Evolutionary conservation across 2,113 vertebrate species (phyloP).

Genomic region (Syngnathoides biaculeatus): DNA sequence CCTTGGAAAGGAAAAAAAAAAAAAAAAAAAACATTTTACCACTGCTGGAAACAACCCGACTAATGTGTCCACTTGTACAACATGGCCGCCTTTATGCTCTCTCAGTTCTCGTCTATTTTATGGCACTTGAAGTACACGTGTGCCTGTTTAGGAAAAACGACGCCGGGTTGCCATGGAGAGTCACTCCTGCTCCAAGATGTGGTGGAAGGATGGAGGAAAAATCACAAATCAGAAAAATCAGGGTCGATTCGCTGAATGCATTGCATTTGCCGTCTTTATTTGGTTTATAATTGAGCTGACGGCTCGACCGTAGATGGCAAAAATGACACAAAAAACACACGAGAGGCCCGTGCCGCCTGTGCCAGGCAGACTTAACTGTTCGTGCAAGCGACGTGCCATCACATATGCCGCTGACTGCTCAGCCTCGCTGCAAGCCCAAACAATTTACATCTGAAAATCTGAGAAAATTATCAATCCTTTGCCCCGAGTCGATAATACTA

Average conservation of each 20-base stretch:
- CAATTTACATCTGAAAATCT: background rate
- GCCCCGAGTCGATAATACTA: background rate
- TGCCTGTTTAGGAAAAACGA: constrained; percentile 65
- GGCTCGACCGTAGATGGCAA: background rate
- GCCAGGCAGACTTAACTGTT: background rate
- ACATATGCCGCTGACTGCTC: background rate
- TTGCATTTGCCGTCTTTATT: constrained; percentile 12
- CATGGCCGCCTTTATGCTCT: constrained; percentile 38
- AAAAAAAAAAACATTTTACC: constrained; percentile 22
- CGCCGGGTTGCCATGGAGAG: constrained; percentile 58
- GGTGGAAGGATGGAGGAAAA: constrained; percentile 43
- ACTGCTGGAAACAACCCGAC: constrained; percentile 49
- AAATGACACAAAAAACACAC: background rate
- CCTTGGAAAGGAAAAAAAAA: constrained; percentile 7
- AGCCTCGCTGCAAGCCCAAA: background rate
- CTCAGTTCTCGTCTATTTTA: constrained; percentile 43
- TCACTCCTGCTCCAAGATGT: constrained; percentile 41
- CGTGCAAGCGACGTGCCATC: background rate
- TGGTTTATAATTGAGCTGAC: constrained; percentile 8
- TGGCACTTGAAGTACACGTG: constrained; percentile 35
- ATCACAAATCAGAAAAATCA: constrained; percentile 40
- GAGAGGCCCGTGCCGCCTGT: background rate
- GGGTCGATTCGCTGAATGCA: constrained; percentile 28
- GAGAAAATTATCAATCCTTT: background rate
- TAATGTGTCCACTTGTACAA: constrained; percentile 57